Percentiles rank a stretch among this genome's conserved stretches.
These are phyloP conservation scores for Acromyrmex heyeri DNA, from an alignment of 1,140 invertebrate species.

Conservation along the genomic window DNA sequence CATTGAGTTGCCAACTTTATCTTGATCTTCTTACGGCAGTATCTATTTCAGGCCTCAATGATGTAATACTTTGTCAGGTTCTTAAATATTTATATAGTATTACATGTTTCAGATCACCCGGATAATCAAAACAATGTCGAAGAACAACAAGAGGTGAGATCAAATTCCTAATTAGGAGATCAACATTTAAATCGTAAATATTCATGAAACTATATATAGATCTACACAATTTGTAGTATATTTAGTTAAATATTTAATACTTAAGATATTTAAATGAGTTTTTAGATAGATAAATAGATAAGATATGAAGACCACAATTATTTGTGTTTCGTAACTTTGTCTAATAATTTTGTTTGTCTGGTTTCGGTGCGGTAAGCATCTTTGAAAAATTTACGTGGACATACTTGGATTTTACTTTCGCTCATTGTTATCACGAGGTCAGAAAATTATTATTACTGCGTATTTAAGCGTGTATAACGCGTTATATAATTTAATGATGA, in stretches of 20 bases:
- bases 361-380: neutral
- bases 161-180: neutral
- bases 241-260: too few relatives aligned
- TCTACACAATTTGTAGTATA: neutral
- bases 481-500: conserved; percentile 23
- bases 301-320: neutral
- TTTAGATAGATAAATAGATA: conserved; percentile 1
- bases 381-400: neutral
- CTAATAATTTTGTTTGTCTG: neutral
- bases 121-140: conserved; percentile 45
- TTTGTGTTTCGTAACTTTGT: neutral
- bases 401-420: neutral
- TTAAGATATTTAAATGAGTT: conserved; percentile 3
- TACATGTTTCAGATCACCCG: conserved; percentile 65
- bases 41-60: neutral
- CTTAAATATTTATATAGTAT: neutral
- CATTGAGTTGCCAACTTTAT: neutral
- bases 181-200: neutral
- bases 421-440: neutral
- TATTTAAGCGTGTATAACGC: neutral
- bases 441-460: neutral
- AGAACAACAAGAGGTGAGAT: conserved; percentile 63
- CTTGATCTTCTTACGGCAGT: neutral
- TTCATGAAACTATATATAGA: neutral
- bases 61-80: neutral